Evolutionary conservation across 1,140 invertebrate genomes (phyloP).

Genomic region (Drosophila setifemur): DNA sequence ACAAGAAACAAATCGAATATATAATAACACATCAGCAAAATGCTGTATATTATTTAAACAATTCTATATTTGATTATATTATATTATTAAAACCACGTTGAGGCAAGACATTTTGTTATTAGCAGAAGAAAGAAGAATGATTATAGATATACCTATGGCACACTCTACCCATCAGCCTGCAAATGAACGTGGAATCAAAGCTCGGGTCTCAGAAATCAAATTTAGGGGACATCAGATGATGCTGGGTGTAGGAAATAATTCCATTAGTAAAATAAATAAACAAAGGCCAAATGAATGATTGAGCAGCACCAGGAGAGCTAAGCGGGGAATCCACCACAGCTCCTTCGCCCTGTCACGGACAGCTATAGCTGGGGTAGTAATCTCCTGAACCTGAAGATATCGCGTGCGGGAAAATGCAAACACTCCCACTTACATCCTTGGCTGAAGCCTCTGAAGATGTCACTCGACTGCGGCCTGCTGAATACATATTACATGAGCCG

Average conservation of each 20-base stretch:
- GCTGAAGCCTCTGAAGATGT: slow-evolving; percentile 56
- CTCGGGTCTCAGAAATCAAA: background rate
- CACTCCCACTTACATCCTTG: slow-evolving; percentile 13
- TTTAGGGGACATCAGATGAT: too few species aligned
- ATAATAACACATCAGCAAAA: too few species aligned
- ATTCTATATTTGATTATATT: too few species aligned
- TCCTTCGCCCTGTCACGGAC: background rate
- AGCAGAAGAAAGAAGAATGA: slow-evolving; percentile 8
- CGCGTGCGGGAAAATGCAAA: slow-evolving; percentile 60
- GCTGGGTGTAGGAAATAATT: slow-evolving; percentile 58
- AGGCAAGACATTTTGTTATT: too few species aligned
- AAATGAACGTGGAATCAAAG: background rate
- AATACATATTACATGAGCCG: slow-evolving; percentile 72
- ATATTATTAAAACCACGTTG: too few species aligned
- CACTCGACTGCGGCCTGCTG: slow-evolving; percentile 49
- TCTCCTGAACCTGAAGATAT: slow-evolving; percentile 25
- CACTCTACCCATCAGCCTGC: background rate
- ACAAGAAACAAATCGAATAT: too few species aligned
- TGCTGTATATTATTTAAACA: too few species aligned
- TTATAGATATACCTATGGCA: slow-evolving; percentile 48
- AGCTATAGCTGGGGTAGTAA: slow-evolving; percentile 21
- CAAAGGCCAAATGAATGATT: slow-evolving; percentile 74
- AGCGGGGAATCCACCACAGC: slow-evolving; percentile 1
- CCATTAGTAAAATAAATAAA: slow-evolving; percentile 78
- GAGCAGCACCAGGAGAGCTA: slow-evolving; percentile 39